These are phyloP conservation scores for Corythornis cristatus DNA, from an alignment of 2,113 vertebrate species.

Conservation along the genomic window DNA sequence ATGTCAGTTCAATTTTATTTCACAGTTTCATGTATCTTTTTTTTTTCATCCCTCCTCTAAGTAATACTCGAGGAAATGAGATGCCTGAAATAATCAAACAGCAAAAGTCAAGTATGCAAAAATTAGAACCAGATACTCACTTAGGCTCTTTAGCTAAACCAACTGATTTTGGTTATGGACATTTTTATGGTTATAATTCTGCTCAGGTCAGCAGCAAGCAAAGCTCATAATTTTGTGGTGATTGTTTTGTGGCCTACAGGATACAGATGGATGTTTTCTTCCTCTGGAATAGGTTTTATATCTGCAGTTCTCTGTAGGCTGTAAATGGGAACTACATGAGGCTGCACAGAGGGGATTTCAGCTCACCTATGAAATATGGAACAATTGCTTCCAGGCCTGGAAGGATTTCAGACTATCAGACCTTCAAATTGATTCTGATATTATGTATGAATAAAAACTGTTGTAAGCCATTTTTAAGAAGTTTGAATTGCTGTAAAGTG, in stretches of 20 bases:
- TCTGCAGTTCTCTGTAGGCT: neutral
- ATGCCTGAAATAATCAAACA: constrained; percentile 49
- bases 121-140: constrained; percentile 23
- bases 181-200: constrained; percentile 50
- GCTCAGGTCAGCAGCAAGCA: constrained; percentile 56
- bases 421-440: constrained; percentile 39
- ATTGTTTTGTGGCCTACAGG: constrained; percentile 40
- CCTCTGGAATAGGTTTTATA: neutral
- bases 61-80: constrained; percentile 18
- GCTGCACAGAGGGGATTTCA: neutral
- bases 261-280: constrained; percentile 41
- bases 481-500: neutral
- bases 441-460: neutral
- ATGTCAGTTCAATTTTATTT: constrained; percentile 27
- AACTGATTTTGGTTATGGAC: constrained; percentile 30
- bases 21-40: constrained; percentile 22
- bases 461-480: neutral
- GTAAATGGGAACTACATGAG: neutral
- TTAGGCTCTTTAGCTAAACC: neutral
- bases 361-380: constrained; percentile 7
- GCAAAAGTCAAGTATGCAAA: constrained; percentile 46
- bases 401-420: constrained; percentile 29
- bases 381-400: constrained; percentile 2
- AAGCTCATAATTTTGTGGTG: constrained; percentile 55
- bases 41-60: constrained; percentile 31